Percentiles rank a stretch among this genome's conserved stretches.
Evolutionary conservation across 2,797 vertebrate species (phyloP).

Genomic region (Naso thynnoides): DNA sequence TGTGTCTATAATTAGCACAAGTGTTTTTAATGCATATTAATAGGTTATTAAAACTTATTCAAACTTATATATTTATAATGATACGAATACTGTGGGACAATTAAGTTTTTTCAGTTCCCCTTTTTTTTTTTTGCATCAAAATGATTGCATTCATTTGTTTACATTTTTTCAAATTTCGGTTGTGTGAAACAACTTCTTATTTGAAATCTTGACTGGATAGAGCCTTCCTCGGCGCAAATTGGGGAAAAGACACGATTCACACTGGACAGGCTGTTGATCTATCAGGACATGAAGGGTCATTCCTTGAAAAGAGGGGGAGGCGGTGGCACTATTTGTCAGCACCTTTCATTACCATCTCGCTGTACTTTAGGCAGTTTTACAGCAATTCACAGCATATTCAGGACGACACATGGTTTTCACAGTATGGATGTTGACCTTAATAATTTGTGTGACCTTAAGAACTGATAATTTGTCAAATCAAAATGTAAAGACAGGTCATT

Average conservation of each 20-base stretch:
- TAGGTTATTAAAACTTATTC: no score
- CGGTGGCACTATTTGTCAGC: not conserved
- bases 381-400: not conserved
- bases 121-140: no score
- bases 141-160: no score
- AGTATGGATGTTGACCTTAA: not conserved
- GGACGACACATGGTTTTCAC: not conserved
- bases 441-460: not conserved
- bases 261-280: not conserved
- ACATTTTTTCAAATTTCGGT: no score
- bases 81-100: no score
- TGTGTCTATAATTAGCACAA: no score
- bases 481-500: not conserved
- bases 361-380: no score
- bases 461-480: not conserved
- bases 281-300: not conserved
- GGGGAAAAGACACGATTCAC: not conserved
- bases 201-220: not conserved
- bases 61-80: no score
- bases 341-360: not conserved
- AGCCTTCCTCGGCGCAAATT: not conserved
- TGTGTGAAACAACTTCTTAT: not conserved
- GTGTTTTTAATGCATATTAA: no score
- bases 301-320: not conserved
- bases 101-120: no score